phyloP scores from a whole-genome alignment of 2,113 vertebrate species.

The Ia io region DNA sequence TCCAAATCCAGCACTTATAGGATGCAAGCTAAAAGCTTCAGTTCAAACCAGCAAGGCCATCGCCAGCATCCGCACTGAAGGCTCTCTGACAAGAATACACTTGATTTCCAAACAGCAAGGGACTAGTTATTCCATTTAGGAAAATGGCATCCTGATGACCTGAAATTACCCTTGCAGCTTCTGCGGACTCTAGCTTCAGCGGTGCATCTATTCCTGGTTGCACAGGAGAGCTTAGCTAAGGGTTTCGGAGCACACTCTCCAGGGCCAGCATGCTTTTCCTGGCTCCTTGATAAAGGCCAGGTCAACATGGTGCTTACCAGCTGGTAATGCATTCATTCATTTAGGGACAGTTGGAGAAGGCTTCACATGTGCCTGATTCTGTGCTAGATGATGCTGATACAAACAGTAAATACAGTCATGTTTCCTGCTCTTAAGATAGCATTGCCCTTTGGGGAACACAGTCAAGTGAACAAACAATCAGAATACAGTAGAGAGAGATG shows the following conservation, averaged over 20 bases:
- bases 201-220: background rate
- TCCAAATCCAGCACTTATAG: conserved; percentile 68
- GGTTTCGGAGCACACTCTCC: background rate
- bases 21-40: conserved; percentile 70
- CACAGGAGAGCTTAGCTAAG: background rate
- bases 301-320: background rate
- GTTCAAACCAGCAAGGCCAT: conserved; percentile 62
- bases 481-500: background rate
- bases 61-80: conserved; percentile 42
- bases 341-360: background rate
- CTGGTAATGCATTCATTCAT: background rate
- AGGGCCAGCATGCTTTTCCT: background rate
- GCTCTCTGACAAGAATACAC: conserved; percentile 71
- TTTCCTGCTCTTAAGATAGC: background rate
- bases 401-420: background rate
- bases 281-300: background rate
- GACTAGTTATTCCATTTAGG: conserved; percentile 72
- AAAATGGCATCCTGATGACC: conserved; percentile 74
- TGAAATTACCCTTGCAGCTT: conserved; percentile 61
- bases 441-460: background rate
- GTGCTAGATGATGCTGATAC: background rate
- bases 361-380: background rate
- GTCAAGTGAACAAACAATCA: background rate
- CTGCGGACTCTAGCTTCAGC: background rate
- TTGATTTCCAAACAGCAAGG: conserved; percentile 74